phyloP scores from a whole-genome alignment of 2,888 invertebrate species.

The Lithosia quadra region DNA sequence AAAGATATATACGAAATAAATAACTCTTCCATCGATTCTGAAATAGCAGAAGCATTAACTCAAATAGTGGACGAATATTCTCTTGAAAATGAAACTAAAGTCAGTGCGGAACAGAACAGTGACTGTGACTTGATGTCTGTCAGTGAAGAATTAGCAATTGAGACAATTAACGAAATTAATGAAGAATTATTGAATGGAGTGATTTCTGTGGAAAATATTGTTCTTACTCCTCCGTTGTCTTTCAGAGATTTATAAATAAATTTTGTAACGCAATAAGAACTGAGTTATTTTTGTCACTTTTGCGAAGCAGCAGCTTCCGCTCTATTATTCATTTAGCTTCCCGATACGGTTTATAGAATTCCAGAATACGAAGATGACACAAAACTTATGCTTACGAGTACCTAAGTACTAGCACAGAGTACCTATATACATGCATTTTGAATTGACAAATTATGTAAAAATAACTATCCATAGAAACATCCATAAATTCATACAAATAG shows the following conservation, averaged over 20 bases:
- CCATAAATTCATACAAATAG: too few relatives aligned
- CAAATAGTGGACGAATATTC: slow-evolving; percentile 72
- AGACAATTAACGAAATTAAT: slow-evolving; percentile 73
- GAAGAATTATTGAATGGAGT: slow-evolving; percentile 54
- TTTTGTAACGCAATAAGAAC: neutral
- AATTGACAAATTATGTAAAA: too few relatives aligned
- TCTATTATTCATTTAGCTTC: neutral
- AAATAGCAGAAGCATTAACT: slow-evolving; percentile 73
- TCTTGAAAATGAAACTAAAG: slow-evolving; percentile 37
- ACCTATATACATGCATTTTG: too few relatives aligned
- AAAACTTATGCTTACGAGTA: too few relatives aligned
- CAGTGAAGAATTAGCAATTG: slow-evolving; percentile 68
- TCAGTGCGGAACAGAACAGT: slow-evolving; percentile 20
- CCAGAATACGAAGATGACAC: too few relatives aligned
- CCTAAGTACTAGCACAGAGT: too few relatives aligned
- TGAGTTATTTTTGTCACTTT: neutral
- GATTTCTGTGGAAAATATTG: slow-evolving; percentile 53
- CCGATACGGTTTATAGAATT: too few relatives aligned
- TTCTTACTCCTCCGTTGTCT: slow-evolving; percentile 72
- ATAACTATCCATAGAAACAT: too few relatives aligned
- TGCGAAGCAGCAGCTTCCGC: neutral
- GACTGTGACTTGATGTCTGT: slow-evolving; percentile 55
- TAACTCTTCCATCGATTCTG: slow-evolving; percentile 51
- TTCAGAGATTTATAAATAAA: slow-evolving; percentile 63
- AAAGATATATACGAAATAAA: slow-evolving; percentile 24